Evolutionary conservation across 2,888 invertebrate genomes (phyloP), one percentile per base, ranked within the genome.

Genomic region (Eupithecia tripunctaria): DNA sequence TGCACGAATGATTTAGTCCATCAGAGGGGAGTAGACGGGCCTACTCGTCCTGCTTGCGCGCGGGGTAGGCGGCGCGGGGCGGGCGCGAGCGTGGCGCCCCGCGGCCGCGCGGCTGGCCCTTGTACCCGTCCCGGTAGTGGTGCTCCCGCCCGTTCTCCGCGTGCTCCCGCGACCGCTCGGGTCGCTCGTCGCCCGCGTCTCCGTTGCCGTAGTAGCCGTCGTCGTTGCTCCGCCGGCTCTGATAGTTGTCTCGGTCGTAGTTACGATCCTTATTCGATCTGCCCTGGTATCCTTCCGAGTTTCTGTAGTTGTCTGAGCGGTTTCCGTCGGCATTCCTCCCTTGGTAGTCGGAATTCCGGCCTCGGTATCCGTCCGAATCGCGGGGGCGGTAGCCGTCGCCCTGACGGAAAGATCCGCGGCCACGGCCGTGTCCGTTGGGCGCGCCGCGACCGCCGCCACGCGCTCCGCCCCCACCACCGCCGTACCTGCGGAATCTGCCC

Each of bases 1-100:
- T 95, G 94, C 95, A 95, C 95, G 93, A 95, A 93, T 91, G 90
- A 92, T 92, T 93, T 91, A 89, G 93, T 92, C 91, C 88, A 82
- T 90, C 84, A 86, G 76, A 77, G 76, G 81, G 81, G 81, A 79
- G 77, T 43, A 43, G 43, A 43, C 43, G 15, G 15, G 43, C n/a
- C 75, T 74, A 74, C 71, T 76, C 78, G 76, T 92, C 89, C 76
- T 92, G 88, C 86, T 94, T 89, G 80, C 94, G 88, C 81, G 88
- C 82, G 89, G 91, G 89, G 67, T 67, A 67, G 70, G 47, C 88
- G 87, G 69, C 87, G 89, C 10, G 89, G 81, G 84, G 84, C 90
- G 76, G 87, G 78, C 81, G 93, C 73, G 76, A 88, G 86, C 88
- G 90, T 85, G 86, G 79, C 38, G 91, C 94, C 3, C 93, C 95